Evolutionary conservation across 1,140 invertebrate genomes (phyloP), one percentile per base, ranked within the genome.

Genomic region (Meloidogyne exigua): DNA sequence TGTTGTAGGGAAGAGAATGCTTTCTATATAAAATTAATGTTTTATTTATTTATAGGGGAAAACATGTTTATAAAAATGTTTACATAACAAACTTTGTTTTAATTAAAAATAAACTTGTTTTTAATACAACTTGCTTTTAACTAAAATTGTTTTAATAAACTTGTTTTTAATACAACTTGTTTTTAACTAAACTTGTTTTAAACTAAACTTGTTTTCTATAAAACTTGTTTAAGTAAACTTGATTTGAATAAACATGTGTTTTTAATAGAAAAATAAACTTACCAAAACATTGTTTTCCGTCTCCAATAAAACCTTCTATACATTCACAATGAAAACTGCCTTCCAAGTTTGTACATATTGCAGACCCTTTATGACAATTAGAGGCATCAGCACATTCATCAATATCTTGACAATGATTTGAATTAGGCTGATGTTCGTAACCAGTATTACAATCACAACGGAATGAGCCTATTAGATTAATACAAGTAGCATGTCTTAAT

Each of bases 251-350:
- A 32, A 36, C 49, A 11, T 74, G 26, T 63, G 2, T 32, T 32
- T 32, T 67, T 25, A 26, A 15, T 42, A 74, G 12, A 70, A 25
- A 67, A 66, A 68, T 65, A 67, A 23, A 57, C 13, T 69, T 36
- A 83, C 81, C 81, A 57, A 72, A 66, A 65, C 82, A 83, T 39
- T 84, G 80, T 42, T 76, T 42, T 68, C 82, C 82, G 44, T 84
- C 65, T 10, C 82, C 82, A 23, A 82, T 68, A 66, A 79, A 83
- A 18, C 82, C 82, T 12, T 83, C 82, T 69, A 77, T 71, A 65
- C 82, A 83, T 44, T 80, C 64, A 65, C 82, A 83, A 25, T 66
- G 76, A 71, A 83, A 83, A 21, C 79, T 80, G 15, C 82, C 82
- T 39, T 75, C 79, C 49, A 85, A 39, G 68, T 83, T 83, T 23